Evolutionary conservation across 2,888 invertebrate genomes (phyloP).

Genomic region (Nezara viridula): DNA sequence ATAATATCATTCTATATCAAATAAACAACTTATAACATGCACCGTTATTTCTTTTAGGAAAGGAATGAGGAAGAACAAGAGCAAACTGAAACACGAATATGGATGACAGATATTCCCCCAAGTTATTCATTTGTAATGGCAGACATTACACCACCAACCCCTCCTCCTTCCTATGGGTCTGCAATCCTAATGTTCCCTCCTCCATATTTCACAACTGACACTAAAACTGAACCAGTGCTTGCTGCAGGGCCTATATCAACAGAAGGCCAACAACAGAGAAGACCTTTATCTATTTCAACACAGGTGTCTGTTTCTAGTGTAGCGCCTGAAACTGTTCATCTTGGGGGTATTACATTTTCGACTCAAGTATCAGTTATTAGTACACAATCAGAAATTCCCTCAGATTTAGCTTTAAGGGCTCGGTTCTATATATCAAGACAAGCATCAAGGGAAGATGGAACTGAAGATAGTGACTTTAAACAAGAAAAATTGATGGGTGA

Average conservation of each 20-base stretch:
- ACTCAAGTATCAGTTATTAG: conserved; percentile 36
- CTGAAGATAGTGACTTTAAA: not conserved
- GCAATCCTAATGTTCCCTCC: conserved; percentile 61
- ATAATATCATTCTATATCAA: conserved; percentile 8
- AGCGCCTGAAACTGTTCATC: not conserved
- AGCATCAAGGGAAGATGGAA: conserved; percentile 7
- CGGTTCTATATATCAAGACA: conserved; percentile 37
- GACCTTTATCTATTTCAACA: conserved; percentile 12
- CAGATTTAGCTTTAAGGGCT: conserved; percentile 8
- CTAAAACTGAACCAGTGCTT: not conserved
- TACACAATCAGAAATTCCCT: conserved; percentile 12
- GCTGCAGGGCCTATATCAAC: not conserved
- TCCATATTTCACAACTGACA: not conserved
- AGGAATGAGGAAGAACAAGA: conserved; percentile 47
- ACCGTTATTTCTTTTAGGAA: conserved; percentile 6
- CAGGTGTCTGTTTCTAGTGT: not conserved
- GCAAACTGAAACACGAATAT: conserved; percentile 55
- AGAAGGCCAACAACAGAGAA: not conserved
- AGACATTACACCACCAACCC: conserved; percentile 53
- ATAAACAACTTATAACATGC: not conserved
- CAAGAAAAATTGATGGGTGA: conserved; percentile 30
- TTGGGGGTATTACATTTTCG: not conserved
- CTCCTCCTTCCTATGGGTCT: conserved; percentile 63
- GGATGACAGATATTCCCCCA: conserved; percentile 64
- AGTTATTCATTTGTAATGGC: conserved; percentile 62